Conservation (phyloP, 2,113 vertebrate genomes). For the Myotis yumanensis region DNA sequence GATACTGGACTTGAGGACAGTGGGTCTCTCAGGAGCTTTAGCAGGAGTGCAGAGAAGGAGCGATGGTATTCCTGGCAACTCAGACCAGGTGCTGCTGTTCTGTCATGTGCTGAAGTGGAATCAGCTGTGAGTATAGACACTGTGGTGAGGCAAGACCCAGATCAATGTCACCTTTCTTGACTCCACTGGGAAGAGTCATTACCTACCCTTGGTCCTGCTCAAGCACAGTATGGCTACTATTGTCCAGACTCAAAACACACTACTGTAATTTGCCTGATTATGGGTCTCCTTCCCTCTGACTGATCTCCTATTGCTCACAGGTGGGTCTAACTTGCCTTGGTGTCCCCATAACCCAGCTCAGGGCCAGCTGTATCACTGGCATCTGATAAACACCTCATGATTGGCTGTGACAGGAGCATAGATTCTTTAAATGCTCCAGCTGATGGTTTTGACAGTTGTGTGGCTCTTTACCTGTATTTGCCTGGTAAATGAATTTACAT, state of each 20-base stretch:
- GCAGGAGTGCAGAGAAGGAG: neutral
- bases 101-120: neutral
- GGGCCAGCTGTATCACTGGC: neutral
- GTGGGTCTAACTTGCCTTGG: neutral
- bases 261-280: neutral
- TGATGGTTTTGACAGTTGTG: neutral
- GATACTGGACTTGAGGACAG: neutral
- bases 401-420: neutral
- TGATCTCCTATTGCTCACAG: neutral
- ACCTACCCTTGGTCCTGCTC: neutral
- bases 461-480: neutral
- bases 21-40: neutral
- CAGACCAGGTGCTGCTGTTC: neutral
- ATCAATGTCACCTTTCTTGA: neutral
- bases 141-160: neutral
- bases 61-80: neutral
- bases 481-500: fast-evolving
- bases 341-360: no score
- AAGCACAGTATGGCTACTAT: no score
- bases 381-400: neutral
- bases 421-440: neutral
- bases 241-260: neutral
- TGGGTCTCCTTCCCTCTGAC: neutral
- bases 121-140: neutral
- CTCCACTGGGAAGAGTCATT: no score